Conservation (phyloP, 2,888 invertebrate genomes). For the Brassicogethes aeneus region DNA sequence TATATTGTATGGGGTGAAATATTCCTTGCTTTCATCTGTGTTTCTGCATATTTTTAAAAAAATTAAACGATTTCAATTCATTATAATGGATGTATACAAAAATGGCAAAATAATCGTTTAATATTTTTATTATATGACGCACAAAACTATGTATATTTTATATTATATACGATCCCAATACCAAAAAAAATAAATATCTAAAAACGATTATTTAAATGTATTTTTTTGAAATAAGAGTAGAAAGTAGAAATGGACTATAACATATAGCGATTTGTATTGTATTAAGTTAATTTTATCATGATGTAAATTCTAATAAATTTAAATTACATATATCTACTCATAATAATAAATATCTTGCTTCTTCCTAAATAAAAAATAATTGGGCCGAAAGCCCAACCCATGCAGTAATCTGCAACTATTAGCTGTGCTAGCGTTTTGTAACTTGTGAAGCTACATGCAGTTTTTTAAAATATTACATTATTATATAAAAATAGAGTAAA, state of each 20-base stretch:
- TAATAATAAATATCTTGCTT: constrained; percentile 29
- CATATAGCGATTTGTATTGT: constrained; percentile 17
- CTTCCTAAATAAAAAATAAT: constrained; percentile 31
- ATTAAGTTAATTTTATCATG: too few relatives aligned
- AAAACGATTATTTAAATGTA: neutral
- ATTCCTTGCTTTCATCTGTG: too few relatives aligned
- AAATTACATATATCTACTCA: constrained; percentile 1
- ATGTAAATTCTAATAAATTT: constrained; percentile 21
- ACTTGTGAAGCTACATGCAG: constrained; percentile 34
- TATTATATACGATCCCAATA: too few relatives aligned
- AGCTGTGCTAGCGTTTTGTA: constrained; percentile 30
- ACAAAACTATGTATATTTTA: too few relatives aligned
- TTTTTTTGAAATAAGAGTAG: neutral
- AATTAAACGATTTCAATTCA: too few relatives aligned
- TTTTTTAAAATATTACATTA: constrained; percentile 31
- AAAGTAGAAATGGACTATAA: neutral
- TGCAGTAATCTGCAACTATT: constrained; percentile 18
- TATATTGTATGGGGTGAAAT: neutral
- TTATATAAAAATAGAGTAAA: constrained; percentile 25
- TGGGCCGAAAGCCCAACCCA: constrained; percentile 18
- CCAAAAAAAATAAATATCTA: too few relatives aligned
- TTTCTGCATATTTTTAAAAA: too few relatives aligned
- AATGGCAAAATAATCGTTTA: too few relatives aligned
- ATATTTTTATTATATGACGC: too few relatives aligned
- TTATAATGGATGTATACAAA: too few relatives aligned